Evolutionary conservation across 2,888 invertebrate genomes (phyloP), one percentile per base, ranked within the genome.

Genomic region (Apamea monoglypha): DNA sequence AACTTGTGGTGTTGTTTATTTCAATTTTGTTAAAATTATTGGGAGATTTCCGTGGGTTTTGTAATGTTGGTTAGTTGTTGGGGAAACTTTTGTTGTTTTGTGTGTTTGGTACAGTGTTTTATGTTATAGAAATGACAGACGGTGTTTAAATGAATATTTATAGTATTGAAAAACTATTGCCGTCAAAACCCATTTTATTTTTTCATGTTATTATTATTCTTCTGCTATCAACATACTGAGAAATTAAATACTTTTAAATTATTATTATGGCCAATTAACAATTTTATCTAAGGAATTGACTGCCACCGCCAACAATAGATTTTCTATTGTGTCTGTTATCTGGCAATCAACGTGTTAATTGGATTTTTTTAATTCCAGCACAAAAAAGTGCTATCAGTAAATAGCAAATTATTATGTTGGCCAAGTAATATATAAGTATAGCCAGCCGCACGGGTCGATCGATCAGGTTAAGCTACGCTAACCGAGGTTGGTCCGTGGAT

Each of bases 1-100:
- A 80, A 72, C 68, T 75, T 73, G 67, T 8, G 59, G 68, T 8
- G 32, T 70, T 76, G 71, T 80, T 81, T 82, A 83, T 83, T 77
- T 75, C 76, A 77, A 80, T 84, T 84, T 77, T 77, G 79, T 77
- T 73, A 59, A 80, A 87, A 77, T 87, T 77, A 81, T 84, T 73
- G n/a, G 2, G 47, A 66, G 68, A 47, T 69, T 80, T 74, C 47
- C 16, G 32, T 36, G 1, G 32, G 44, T 14, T 75, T 79, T 73
- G 21, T 59, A 70, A 64, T 40, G 59, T 53, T 7, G 64, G 21
- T 12, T 40, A 6, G 18, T 47, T 18, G n/a, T n/a, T 5, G 18
- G 6, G 6, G 12, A 59, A 25, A 36, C 4, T 68, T 25, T 10
- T 29, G 25, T 29, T 14, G 16, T 32, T 56, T n/a, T 12, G 7